Base-by-base conservation (phyloP, 1,140 invertebrate species). In the Tetramorium simillimum region DNA sequence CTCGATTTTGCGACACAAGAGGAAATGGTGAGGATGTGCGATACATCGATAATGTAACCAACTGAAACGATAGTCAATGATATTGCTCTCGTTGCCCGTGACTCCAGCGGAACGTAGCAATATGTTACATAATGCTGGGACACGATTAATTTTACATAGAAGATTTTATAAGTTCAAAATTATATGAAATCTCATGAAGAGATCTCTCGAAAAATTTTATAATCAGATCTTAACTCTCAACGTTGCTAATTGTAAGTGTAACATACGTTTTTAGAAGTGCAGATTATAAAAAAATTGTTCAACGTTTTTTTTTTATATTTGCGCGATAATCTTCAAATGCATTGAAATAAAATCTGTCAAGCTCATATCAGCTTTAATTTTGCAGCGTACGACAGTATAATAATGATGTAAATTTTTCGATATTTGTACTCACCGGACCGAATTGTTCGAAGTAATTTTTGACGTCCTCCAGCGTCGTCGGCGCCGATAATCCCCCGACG, bases 401-500 rank as follows among this genome's bases (percentile, higher is more conserved):
- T 46, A 84, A 73, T 16, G 16, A 7, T 28, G 7, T 24, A 28
- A 75, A 46, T 43, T 56, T 70, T 24, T 60, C 6, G 18, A 28
- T 43, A 14, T 73, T 65, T 24, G 46, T 87, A 98, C 98, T 99
- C 96, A 99, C 99, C 97, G 98, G 98, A 96, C 99, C 99, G 96
- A 99, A 99, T 96, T 99, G 98, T 96, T 99, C 98, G 96, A 99
- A 99, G 96, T 99, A 99, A 96, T 98, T 99, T 97, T 99, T 99
- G 95, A 99, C 99, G 96, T 99, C 99, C 96, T 99, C 99, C 94
- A 99, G 97, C 93, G 99, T 99, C 94, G 99, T 99, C 93, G 99
- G 99, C 93, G 99, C 99, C 93, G 99, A 99, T 93, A 99, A 97
- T 93, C 99, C 99, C 92, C 99, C 99, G 94, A 99, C 99, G 96